phyloP scores from a whole-genome alignment of 2,113 vertebrate species.

The Columba livia region DNA sequence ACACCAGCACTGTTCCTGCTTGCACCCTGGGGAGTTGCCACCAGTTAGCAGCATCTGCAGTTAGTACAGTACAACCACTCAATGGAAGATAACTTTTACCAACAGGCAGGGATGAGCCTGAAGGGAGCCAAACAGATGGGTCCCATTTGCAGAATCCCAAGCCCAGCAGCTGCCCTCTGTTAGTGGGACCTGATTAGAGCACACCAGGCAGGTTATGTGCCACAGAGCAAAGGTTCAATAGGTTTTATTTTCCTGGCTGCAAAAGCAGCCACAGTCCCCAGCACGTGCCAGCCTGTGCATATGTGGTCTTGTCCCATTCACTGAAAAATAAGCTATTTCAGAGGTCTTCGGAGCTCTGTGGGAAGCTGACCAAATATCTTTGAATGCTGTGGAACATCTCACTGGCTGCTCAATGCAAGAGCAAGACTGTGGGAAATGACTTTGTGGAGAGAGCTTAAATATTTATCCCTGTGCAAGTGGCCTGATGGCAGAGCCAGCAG shows the following conservation, averaged over 20 bases:
- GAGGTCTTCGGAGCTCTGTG: neutral
- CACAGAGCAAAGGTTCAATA: neutral
- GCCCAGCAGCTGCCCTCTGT: neutral
- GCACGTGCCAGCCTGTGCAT: accelerated
- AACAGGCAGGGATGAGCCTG: neutral
- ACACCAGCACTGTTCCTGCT: neutral
- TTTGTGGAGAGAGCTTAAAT: neutral
- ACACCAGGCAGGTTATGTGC: neutral
- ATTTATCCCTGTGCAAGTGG: neutral
- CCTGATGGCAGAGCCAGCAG: neutral
- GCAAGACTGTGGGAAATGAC: accelerated
- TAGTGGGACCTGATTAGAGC: neutral
- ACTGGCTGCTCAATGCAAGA: neutral
- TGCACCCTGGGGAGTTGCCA: neutral
- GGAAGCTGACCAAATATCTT: neutral
- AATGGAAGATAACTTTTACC: neutral
- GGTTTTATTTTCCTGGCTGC: neutral
- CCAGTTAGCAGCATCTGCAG: neutral
- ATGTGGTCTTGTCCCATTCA: neutral
- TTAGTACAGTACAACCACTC: accelerated
- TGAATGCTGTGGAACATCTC: neutral
- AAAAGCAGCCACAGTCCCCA: neutral
- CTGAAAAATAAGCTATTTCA: neutral
- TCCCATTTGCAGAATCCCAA: neutral
- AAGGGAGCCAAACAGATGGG: neutral